Percentiles rank a stretch among this genome's conserved stretches.
These are phyloP conservation scores for Lordiphosa mommai DNA, from an alignment of 1,140 invertebrate species.

Conservation along the genomic window DNA sequence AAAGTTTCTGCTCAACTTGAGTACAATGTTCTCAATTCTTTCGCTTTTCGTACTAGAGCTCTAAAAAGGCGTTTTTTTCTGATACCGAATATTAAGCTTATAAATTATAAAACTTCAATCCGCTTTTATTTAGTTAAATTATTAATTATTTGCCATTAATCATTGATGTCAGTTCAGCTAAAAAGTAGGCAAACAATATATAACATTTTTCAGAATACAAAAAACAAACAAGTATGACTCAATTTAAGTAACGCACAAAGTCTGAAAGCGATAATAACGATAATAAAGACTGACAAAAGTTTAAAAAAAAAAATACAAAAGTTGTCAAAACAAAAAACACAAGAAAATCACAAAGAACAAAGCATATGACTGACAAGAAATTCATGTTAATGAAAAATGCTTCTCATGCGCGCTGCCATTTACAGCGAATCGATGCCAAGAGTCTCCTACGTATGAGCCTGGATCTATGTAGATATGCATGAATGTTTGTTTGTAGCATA, in stretches of 20 bases:
- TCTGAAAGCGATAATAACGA: constrained; percentile 73
- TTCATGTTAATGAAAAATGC: constrained; percentile 75
- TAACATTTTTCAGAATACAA: constrained; percentile 19
- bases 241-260: constrained; percentile 38
- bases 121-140: too few species aligned
- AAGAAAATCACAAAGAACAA: constrained; percentile 49
- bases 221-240: constrained; percentile 31
- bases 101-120: too few species aligned
- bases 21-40: too few species aligned
- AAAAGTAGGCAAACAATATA: constrained; percentile 10
- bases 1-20: too few species aligned
- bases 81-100: too few species aligned
- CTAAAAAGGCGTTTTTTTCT: too few species aligned
- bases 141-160: too few species aligned
- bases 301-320: too few species aligned
- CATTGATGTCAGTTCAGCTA: constrained; percentile 34
- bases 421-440: constrained; percentile 52
- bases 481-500: constrained; percentile 47
- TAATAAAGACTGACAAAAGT: constrained; percentile 74
- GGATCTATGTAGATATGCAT: constrained; percentile 16
- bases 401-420: constrained; percentile 70
- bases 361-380: constrained; percentile 67
- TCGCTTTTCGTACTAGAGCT: too few species aligned
- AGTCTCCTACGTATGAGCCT: constrained; percentile 19
- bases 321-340: constrained; percentile 35